Base-by-base conservation (phyloP, 2,113 vertebrate species). In the Forbesichthys papilliferus region DNA sequence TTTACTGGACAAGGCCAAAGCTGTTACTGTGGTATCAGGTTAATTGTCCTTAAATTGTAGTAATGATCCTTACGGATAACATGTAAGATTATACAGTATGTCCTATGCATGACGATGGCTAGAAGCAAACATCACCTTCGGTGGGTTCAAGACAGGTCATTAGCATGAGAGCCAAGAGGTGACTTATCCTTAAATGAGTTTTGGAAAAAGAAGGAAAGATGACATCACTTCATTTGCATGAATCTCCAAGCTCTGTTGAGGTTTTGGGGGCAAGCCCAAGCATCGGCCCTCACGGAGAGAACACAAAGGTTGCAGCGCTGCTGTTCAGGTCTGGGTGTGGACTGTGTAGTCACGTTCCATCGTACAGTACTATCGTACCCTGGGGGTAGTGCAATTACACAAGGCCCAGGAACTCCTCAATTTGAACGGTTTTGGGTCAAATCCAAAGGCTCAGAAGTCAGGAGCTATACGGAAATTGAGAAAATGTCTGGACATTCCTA, bases 111-210 rank as follows among this genome's bases (percentile, higher is more conserved):
- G 27, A 27, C 2, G 27, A 27, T 27, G 27, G 27, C 27, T 27
- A 27, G 27, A 27, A 27, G 2, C 20, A 27, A 20, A 4, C 2
- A 11, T 56, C 66, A 27, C 73, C 68, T 64, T 55, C 54, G 55
- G 70, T 48, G 69, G 4, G 52, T 71, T 78, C 64, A 77, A 48
- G 59, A 53, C 67, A 70, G 64, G n/a, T 3, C 64, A 69, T 64
- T 56, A 66, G 34, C 11, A 20, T 64, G 59, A 75, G 48, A 62
- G 12, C 54, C 53, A 63, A 27, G 27, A 27, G 49, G 12, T 71
- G 70, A 85, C 82, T 83, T 62, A 83, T 79, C 64, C 58, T 10
- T n/a, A 13, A 13, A 48, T 60, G 54, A 71, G 66, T 49, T 8
- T 64, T 54, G 59, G 61, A 18, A 63, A 77, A 84, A 83, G 79